Evolutionary conservation across 2,797 vertebrate genomes (phyloP).

Genomic region (Epinephelus awoara): DNA sequence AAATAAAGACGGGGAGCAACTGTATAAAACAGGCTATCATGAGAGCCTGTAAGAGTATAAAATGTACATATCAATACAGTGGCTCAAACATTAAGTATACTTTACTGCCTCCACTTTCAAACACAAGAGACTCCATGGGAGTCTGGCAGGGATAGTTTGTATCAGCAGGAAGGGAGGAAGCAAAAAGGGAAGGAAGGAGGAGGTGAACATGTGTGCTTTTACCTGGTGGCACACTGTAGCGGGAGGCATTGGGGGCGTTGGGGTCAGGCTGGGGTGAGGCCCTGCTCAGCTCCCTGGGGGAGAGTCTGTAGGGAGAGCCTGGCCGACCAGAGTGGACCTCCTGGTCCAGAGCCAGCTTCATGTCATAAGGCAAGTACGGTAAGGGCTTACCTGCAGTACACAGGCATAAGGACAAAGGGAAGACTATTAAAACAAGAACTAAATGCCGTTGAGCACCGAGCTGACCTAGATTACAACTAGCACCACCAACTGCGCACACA

Average conservation of each 20-base stretch:
- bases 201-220: conserved; percentile 74
- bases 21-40: neutral
- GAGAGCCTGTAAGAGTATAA: neutral
- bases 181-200: conserved; percentile 41
- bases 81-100: neutral
- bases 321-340: conserved; percentile 90
- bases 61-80: neutral
- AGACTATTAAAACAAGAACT: conserved; percentile 69
- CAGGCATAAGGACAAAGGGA: conserved; percentile 75
- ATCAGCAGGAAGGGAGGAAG: conserved; percentile 35
- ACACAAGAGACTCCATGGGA: conserved; percentile 31
- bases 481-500: conserved; percentile 32
- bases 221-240: conserved; percentile 94
- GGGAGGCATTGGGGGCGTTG: conserved; percentile 84
- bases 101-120: conserved; percentile 20
- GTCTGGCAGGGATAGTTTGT: conserved; percentile 13
- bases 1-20: neutral
- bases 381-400: conserved; percentile 90
- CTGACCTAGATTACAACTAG: conserved; percentile 43
- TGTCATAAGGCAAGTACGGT: conserved; percentile 91
- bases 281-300: conserved; percentile 91
- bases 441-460: conserved; percentile 55
- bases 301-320: conserved; percentile 91
- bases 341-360: conserved; percentile 91
- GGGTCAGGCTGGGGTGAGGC: conserved; percentile 89